These are phyloP conservation scores for Lophochroa leadbeateri DNA, from an alignment of 2,113 vertebrate genomes.

Conservation along the genomic window DNA sequence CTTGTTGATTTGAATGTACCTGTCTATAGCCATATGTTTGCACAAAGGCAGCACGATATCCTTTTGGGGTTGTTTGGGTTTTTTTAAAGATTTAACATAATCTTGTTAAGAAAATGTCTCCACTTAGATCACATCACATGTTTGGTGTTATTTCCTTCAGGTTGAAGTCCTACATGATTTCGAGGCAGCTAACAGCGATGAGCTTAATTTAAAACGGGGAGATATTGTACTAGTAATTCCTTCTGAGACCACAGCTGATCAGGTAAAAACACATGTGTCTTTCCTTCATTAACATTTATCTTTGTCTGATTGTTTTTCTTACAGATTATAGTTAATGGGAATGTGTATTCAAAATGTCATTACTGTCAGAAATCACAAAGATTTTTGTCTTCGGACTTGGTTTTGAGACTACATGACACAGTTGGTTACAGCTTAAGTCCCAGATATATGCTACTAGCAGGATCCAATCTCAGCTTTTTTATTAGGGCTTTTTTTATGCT, in stretches of 20 bases:
- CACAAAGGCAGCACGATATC: neutral
- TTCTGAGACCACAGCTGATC: slow-evolving; percentile 86
- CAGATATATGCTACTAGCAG: neutral
- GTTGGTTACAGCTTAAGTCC: neutral
- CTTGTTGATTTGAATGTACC: neutral
- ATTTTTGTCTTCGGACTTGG: neutral
- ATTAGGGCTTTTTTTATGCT: neutral
- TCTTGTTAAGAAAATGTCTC: neutral
- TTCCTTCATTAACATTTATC: neutral
- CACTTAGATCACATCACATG: neutral
- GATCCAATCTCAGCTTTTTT: neutral
- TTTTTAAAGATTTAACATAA: neutral
- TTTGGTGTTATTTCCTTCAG: slow-evolving; percentile 67
- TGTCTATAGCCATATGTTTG: neutral
- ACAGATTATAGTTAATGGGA: neutral
- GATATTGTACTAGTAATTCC: slow-evolving; percentile 90
- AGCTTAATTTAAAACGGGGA: slow-evolving; percentile 88
- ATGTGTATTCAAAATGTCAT: neutral
- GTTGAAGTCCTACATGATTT: slow-evolving; percentile 94
- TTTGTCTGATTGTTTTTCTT: neutral
- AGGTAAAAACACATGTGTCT: slow-evolving; percentile 75
- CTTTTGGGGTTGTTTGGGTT: neutral
- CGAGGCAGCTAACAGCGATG: slow-evolving; percentile 93
- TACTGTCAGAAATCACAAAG: neutral
- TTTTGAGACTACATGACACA: neutral